Evolutionary conservation across 2,888 invertebrate genomes (phyloP), one percentile per base, ranked within the genome.

Genomic region (Callimorpha dominula): DNA sequence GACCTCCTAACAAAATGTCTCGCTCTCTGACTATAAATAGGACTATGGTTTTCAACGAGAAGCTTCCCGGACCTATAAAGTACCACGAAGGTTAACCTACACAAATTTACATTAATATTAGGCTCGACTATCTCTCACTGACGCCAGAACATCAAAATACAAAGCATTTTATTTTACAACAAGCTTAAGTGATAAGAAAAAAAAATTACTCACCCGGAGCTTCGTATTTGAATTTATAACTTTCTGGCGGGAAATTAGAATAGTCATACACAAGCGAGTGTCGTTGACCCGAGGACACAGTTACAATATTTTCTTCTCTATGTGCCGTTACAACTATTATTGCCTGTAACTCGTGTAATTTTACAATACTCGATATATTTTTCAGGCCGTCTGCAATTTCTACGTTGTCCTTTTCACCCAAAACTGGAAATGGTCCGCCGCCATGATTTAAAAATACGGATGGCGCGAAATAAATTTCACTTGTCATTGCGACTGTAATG

Each of bases 361-460:
- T 79, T 0, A 90, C 83, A 43, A 84, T 73, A 66, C 80, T 84
- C 4, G 85, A 73, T n/a, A 89, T 78, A 78, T 89, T 85, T 68
- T 69, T 80, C 64, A 90, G 74, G 0, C 85, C 84, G 54, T 88
- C 77, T 0, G 87, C 88, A 0, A 91, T 87, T 73, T 86, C 85
- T 52, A 81, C 7, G 43, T 90, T 87, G 67, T 83, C 6, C 78
- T 87, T 83, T 65, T 87, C 86, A 15, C 89, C 87, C 70, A 90
- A 73, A 46, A 91, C 82, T 0, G 90, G 90, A 70, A 83, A 77
- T 0, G 90, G 90, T 0, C 90, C 90, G 2, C 89, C 90, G 66
- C 90, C 90, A 77, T 91, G 90, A 79, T 90, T 90, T 42, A 91
- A 66, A 77, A 89, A 91, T 3, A 91, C n/a, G 0, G 90, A 87